Evolutionary conservation across 37 sponge, comb jelly and placozoan species (phyloP).

Genomic region (Hormiphora californensis): DNA sequence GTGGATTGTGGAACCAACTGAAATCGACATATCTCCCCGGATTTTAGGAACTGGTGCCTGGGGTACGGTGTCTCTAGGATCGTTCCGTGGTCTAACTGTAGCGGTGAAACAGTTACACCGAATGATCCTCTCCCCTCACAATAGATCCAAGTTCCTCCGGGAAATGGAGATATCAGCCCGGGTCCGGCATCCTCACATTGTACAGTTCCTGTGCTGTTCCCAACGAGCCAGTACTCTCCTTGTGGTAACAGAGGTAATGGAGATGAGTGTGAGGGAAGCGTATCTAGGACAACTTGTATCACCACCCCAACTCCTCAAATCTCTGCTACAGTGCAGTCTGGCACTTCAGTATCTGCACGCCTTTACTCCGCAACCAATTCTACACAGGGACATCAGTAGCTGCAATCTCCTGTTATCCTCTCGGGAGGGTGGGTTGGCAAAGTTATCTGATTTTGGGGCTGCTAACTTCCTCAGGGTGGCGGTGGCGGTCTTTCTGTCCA

Average conservation of each 20-base stretch:
- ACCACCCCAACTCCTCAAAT: conserved; percentile 8
- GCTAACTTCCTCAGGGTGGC: conserved; percentile 61
- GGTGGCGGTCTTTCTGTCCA: too few relatives aligned
- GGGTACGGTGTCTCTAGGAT: conserved; percentile 60
- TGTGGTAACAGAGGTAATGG: conserved; percentile 66
- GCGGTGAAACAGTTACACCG: conserved; percentile 64
- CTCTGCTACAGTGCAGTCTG: conserved; percentile 59
- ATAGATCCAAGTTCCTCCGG: conserved; percentile 53
- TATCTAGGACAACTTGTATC: not conserved
- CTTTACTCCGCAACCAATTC: conserved; percentile 58
- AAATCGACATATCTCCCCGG: conserved; percentile 54
- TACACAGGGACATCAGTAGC: conserved; percentile 72
- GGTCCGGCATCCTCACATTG: conserved; percentile 67
- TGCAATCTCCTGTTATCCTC: conserved; percentile 65
- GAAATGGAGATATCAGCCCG: conserved; percentile 63
- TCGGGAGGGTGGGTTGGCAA: conserved; percentile 61
- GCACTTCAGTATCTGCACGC: conserved; percentile 69
- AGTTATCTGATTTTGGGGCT: conserved; percentile 75
- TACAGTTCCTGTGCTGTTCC: conserved; percentile 67
- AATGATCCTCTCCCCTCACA: conserved; percentile 37
- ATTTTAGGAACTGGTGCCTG: conserved; percentile 63
- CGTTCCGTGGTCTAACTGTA: conserved; percentile 58
- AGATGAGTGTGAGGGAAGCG: conserved; percentile 58
- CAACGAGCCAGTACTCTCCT: conserved; percentile 55
- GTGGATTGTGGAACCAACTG: conserved; percentile 58